Evolutionary conservation across 2,888 invertebrate species (phyloP).

Genomic region (Pemphredon lugubris): DNA sequence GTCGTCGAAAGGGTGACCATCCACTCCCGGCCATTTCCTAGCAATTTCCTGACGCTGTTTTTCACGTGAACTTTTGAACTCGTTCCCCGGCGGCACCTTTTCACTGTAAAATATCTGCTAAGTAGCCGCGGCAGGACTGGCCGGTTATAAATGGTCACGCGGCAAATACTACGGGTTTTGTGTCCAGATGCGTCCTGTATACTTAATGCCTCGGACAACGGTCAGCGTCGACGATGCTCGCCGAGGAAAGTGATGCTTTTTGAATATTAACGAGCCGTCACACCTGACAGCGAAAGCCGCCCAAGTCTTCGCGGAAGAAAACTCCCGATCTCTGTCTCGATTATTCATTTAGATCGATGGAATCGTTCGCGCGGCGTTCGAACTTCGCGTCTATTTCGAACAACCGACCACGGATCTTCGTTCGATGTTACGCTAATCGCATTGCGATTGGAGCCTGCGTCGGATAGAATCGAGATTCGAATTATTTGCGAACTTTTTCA

Average conservation of each 20-base stretch:
- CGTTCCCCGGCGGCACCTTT: slow-evolving; percentile 50
- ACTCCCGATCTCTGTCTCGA: slow-evolving; percentile 7
- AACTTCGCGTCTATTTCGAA: too few species aligned
- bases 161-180: slow-evolving; percentile 68
- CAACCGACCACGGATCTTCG: too few species aligned
- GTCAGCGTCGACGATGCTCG: slow-evolving; percentile 23
- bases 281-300: not conserved
- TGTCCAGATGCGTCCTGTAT: slow-evolving; percentile 68
- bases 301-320: slow-evolving; percentile 1
- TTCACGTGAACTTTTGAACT: slow-evolving; percentile 77
- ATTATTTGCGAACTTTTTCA: too few species aligned
- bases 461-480: too few species aligned
- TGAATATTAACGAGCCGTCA: slow-evolving; percentile 58
- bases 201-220: slow-evolving; percentile 54
- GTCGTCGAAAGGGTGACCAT: slow-evolving; percentile 65
- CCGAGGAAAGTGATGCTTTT: slow-evolving; percentile 40
- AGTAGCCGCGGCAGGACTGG: slow-evolving; percentile 69
- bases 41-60: slow-evolving; percentile 79
- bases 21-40: slow-evolving; percentile 74
- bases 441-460: too few species aligned
- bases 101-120: slow-evolving; percentile 75
- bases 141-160: slow-evolving; percentile 74
- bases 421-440: not conserved
- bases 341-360: too few species aligned
- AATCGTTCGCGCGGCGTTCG: not conserved